These are phyloP conservation scores for Poeciliopsis gracilis DNA, from an alignment of 2,797 vertebrate genomes.

Conservation along the genomic window DNA sequence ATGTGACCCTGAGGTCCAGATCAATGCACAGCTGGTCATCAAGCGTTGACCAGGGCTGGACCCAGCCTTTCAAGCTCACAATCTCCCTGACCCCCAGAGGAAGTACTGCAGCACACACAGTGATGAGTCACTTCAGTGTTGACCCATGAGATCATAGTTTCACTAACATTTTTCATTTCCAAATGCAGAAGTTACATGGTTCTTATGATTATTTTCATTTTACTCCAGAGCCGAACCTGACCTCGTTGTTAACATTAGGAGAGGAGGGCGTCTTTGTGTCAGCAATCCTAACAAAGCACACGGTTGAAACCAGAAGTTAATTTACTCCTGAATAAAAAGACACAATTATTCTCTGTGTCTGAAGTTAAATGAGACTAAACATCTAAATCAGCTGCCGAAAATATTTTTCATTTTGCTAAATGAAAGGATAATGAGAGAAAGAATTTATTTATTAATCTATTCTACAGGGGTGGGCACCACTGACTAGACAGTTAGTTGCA, in stretches of 20 bases:
- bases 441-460: no score
- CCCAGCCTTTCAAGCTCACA: slow-evolving; percentile 24
- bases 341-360: neutral
- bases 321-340: neutral
- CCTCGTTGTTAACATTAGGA: neutral
- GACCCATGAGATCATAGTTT: neutral
- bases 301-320: neutral
- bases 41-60: slow-evolving; percentile 21
- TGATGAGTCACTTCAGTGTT: neutral
- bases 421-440: neutral
- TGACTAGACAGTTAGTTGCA: no score
- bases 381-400: neutral
- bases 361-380: neutral
- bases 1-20: slow-evolving; percentile 38
- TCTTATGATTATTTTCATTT: neutral
- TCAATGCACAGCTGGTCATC: slow-evolving; percentile 43
- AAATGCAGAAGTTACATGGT: neutral
- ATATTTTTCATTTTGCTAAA: neutral
- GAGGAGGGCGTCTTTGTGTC: neutral
- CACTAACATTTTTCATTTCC: neutral
- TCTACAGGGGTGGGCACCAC: no score
- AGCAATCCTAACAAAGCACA: neutral
- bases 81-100: neutral
- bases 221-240: no score
- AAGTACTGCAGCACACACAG: slow-evolving; percentile 15